These are phyloP conservation scores for Rugalucina vietnamica DNA, from an alignment of 2,888 invertebrate genomes.

Conservation along the genomic window DNA sequence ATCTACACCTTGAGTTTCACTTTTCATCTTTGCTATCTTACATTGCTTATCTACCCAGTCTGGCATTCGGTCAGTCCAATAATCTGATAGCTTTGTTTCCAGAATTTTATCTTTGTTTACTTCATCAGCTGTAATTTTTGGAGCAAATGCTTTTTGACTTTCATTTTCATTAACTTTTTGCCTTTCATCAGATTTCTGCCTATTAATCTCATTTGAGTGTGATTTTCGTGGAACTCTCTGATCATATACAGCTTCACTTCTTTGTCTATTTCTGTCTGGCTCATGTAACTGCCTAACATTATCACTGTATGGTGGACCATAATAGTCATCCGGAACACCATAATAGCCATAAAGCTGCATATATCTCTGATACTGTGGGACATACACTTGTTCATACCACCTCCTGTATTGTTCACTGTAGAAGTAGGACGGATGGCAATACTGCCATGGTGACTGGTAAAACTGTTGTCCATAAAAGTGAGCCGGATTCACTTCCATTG, in stretches of 20 bases:
- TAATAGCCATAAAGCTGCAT: background rate
- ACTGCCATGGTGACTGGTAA: background rate
- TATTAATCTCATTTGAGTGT: too few species aligned
- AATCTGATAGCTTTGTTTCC: slow-evolving; percentile 21
- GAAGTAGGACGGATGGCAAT: background rate
- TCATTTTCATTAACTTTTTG: background rate
- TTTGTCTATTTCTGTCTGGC: too few species aligned
- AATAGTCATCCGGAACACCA: background rate
- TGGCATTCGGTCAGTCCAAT: slow-evolving; percentile 37
- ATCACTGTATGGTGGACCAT: background rate
- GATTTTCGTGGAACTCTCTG: too few species aligned
- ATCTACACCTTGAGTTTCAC: background rate
- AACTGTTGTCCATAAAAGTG: too few species aligned
- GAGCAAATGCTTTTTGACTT: background rate
- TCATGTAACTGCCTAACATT: too few species aligned
- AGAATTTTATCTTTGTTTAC: background rate
- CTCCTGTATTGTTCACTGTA: slow-evolving; percentile 12
- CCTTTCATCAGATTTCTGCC: too few species aligned
- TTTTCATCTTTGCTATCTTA: background rate
- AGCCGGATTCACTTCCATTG: too few species aligned
- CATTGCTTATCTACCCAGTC: slow-evolving; percentile 33
- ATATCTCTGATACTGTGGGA: background rate
- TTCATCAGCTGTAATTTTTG: background rate
- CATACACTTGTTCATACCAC: background rate
- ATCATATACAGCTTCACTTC: too few species aligned